Conservation (phyloP, 2,797 vertebrate genomes). For the Eptatretus atami region DNA sequence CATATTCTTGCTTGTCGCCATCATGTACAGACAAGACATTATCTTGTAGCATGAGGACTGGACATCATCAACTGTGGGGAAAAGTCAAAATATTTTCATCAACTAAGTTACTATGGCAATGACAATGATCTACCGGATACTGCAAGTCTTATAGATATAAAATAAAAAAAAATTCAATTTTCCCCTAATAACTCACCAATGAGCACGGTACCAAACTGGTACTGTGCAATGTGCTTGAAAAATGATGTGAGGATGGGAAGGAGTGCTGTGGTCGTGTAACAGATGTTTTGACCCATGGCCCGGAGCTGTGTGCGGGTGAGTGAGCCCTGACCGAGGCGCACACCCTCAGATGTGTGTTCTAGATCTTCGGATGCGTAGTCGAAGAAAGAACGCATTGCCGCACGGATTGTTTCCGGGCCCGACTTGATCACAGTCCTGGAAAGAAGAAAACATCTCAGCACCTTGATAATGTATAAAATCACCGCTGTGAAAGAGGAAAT, state of each 20-base stretch:
- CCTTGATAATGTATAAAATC: no score
- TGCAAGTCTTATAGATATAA: no score
- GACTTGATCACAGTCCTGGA: constrained; percentile 93
- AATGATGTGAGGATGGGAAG: constrained; percentile 75
- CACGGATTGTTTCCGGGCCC: constrained; percentile 56
- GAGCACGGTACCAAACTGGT: constrained; percentile 67
- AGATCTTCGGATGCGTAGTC: constrained; percentile 89
- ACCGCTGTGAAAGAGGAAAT: no score
- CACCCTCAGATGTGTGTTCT: constrained; percentile 64
- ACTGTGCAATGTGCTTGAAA: constrained; percentile 73
- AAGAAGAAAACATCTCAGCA: no score
- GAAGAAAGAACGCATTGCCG: constrained; percentile 60
- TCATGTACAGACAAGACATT: constrained; percentile 61
- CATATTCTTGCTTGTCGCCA: constrained; percentile 92
- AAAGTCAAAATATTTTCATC: no score
- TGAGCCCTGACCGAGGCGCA: constrained; percentile 85
- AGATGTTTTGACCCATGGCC: constrained; percentile 92
- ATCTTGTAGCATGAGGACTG: constrained; percentile 88
- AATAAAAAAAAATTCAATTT: no score
- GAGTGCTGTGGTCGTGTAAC: constrained; percentile 76
- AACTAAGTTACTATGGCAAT: no score
- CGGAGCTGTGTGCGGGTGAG: constrained; percentile 91
- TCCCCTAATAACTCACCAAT: constrained; percentile 35
- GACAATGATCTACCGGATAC: no score
- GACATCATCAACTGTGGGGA: constrained; percentile 50